Evolutionary conservation across 2,888 invertebrate species (phyloP).

Genomic region (Anoplius nigerrimus): DNA sequence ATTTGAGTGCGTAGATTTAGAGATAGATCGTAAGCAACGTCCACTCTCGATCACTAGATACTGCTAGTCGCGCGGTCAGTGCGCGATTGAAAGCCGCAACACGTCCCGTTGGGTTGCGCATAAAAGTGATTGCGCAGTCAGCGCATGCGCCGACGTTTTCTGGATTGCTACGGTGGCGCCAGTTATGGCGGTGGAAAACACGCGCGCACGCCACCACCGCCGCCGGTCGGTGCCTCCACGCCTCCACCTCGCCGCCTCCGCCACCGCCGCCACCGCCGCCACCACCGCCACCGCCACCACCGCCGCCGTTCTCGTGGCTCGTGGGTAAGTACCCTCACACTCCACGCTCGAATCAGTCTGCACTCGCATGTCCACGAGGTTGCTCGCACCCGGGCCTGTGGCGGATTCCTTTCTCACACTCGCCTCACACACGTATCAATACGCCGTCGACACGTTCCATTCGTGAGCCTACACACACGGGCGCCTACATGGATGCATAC

Average conservation of each 20-base stretch:
- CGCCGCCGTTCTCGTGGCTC: conserved; percentile 62
- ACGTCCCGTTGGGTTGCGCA: background rate
- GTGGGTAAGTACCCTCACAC: conserved; percentile 74
- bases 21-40: too few relatives aligned
- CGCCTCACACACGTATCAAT: conserved; percentile 25
- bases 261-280: conserved; percentile 47
- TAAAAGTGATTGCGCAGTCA: conserved; percentile 38
- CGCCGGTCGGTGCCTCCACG: conserved; percentile 64
- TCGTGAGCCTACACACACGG: background rate
- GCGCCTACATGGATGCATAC: background rate
- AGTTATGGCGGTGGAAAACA: conserved; percentile 62
- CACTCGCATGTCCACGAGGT: conserved; percentile 74
- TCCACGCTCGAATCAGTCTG: conserved; percentile 71
- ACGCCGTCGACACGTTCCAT: conserved; percentile 23
- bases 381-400: conserved; percentile 63
- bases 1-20: too few relatives aligned
- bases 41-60: conserved; percentile 20
- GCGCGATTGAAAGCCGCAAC: conserved; percentile 43
- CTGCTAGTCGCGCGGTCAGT: conserved; percentile 39
- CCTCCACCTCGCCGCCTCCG: conserved; percentile 54
- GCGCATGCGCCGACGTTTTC: conserved; percentile 45
- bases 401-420: conserved; percentile 59
- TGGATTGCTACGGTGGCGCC: conserved; percentile 54
- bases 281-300: conserved; percentile 54
- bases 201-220: conserved; percentile 59